Base-by-base conservation (phyloP, 1,140 invertebrate genomes). In the Lycorma delicatula region DNA sequence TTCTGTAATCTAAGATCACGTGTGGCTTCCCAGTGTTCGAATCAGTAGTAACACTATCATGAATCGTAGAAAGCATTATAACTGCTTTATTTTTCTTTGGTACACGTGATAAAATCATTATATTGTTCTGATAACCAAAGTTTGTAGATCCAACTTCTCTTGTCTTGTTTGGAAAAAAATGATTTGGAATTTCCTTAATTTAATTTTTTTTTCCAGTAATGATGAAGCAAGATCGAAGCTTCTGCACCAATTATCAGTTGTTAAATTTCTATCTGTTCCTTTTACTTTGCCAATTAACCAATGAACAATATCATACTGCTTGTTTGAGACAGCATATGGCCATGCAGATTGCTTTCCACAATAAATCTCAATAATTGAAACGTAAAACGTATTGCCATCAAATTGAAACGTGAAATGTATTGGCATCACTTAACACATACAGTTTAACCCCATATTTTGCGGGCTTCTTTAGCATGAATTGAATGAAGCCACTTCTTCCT, bases 231-330 rank as follows among this genome's bases (percentile, higher is more conserved):
- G 46, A 6, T 20, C 20, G 27, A 60, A 56, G 38, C 60, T 63
- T 23, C 61, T 67, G 50, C 67, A 71, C 60, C 59, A 71, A 53
- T 68, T 70, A 50, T 70, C 68, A 20, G 36, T 56, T 34, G 63
- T 70, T 4, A 70, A 38, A 51, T 72, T 71, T 56, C 70, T 31
- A 27, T 64, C 56, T 25, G 67, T 59, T 50, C 27, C 27, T 27
- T 50, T 16, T 9, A 50, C 18, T 9, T 20, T 20, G 23, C 16
- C 25, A 50, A 50, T 3, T 26, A 50, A 50, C 11, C 23, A 25
- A 25, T 26, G 23, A 13, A 50, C 48, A 12, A 50, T 25, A 50
- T 50, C 48, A 13, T 20, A 25, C 27, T 7, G 9, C 48, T 50
- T 50, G 48, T 50, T 50, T 50, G 48, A 50, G 3, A 50, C 20